Conservation (phyloP, 1,140 invertebrate species). For the Thrips palmi region DNA sequence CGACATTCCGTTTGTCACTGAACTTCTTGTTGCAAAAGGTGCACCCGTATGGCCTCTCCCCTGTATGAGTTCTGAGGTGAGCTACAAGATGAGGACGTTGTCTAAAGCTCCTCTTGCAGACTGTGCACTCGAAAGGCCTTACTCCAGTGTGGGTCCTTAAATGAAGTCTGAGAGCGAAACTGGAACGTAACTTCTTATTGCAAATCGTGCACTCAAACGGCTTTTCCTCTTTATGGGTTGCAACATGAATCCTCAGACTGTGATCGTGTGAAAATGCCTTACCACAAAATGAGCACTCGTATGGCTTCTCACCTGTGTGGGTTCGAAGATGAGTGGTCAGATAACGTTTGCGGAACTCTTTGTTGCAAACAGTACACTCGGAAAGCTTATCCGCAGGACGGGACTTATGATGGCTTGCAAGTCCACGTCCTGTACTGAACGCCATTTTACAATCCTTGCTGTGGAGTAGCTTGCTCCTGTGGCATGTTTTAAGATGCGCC, state of each 20-base stretch:
- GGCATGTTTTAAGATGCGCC: no score
- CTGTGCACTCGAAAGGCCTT: no score
- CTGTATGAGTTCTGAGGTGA: constrained; percentile 4
- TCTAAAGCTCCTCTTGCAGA: no score
- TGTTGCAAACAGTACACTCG: no score
- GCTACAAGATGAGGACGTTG: neutral
- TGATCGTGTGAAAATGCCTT: constrained; percentile 7
- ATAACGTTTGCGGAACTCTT: no score
- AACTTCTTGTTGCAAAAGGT: constrained; percentile 14
- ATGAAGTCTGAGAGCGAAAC: neutral
- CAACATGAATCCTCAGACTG: constrained; percentile 28
- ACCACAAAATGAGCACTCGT: constrained; percentile 9
- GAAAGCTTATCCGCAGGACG: no score
- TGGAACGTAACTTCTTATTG: neutral
- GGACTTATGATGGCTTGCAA: no score
- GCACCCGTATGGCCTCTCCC: constrained; percentile 6
- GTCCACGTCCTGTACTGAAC: no score
- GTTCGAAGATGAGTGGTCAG: constrained; percentile 6
- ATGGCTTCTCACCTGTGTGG: constrained; percentile 2
- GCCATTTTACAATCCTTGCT: no score
- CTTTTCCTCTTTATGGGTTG: constrained; percentile 19
- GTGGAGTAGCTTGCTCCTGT: no score
- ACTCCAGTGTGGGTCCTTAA: neutral
- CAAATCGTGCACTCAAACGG: neutral
- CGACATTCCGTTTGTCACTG: neutral